Evolutionary conservation across 2,888 invertebrate genomes (phyloP).

Genomic region (Tolmerus cingulatus): DNA sequence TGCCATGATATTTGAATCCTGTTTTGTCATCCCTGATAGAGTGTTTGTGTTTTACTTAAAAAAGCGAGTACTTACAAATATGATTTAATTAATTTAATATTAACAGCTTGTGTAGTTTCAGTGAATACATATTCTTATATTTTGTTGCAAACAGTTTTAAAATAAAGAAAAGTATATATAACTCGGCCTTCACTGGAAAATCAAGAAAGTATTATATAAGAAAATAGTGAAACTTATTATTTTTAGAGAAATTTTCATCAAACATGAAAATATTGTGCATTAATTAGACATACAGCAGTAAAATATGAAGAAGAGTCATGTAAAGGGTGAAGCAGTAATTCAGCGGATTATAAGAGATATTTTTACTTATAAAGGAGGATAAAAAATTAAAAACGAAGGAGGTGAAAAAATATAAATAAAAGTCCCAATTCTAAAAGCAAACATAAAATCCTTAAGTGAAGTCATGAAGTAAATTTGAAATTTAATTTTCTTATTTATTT

Average conservation of each 20-base stretch:
- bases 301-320: background rate
- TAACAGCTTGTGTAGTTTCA: background rate
- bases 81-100: background rate
- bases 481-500: background rate
- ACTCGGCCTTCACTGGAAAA: slow-evolving; percentile 22
- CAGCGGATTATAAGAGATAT: background rate
- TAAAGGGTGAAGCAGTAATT: background rate
- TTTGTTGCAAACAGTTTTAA: background rate
- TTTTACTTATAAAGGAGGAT: background rate
- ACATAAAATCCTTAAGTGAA: background rate
- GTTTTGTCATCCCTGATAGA: background rate
- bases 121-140: background rate
- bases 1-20: background rate
- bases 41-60: background rate
- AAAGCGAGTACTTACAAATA: background rate
- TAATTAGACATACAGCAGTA: background rate
- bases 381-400: background rate
- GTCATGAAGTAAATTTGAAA: background rate
- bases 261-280: slow-evolving; percentile 3
- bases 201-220: background rate
- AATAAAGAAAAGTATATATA: background rate
- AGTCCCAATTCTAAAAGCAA: background rate
- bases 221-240: slow-evolving; percentile 27
- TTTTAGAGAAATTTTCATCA: slow-evolving; percentile 33
- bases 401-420: background rate